These are phyloP conservation scores for Corythornis vintsioides DNA, from an alignment of 2,113 vertebrate genomes.

Conservation along the genomic window DNA sequence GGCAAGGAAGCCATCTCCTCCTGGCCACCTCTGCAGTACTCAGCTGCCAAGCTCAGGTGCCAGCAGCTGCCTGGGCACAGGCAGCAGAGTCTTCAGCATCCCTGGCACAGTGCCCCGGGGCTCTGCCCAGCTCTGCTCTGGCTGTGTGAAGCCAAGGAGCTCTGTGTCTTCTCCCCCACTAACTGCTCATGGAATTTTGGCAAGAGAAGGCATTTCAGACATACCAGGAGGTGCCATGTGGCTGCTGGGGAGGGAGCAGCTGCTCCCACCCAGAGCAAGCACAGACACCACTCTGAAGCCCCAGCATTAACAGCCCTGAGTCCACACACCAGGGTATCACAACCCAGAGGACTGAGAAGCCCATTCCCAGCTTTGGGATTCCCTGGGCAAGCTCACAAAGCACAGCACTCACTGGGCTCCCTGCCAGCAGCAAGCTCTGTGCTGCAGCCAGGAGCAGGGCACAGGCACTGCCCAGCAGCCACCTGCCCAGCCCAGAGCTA, in stretches of 20 bases:
- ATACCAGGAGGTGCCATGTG: not conserved
- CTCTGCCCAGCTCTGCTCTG: not conserved
- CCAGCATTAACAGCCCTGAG: not conserved
- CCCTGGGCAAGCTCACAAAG: not conserved
- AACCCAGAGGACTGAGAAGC: not conserved
- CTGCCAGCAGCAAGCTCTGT: not conserved
- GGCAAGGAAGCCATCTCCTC: not conserved
- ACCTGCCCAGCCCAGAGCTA: not conserved
- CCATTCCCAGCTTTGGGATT: not conserved
- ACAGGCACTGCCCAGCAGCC: not conserved
- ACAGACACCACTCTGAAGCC: not conserved
- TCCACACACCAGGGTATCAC: not conserved
- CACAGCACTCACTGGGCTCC: rapidly evolving
- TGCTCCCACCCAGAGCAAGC: not conserved
- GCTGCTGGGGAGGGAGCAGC: not conserved
- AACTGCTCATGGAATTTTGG: not conserved
- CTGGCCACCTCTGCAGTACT: not conserved
- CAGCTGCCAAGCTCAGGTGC: not conserved
- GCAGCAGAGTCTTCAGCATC: no score
- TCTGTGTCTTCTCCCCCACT: not conserved
- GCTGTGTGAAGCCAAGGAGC: not conserved
- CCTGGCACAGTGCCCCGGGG: no score
- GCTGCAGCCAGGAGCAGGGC: not conserved
- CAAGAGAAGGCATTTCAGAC: not conserved
- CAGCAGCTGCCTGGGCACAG: not conserved